Base-by-base conservation (phyloP, 2,113 vertebrate genomes). In the Pterocles gutturalis region DNA sequence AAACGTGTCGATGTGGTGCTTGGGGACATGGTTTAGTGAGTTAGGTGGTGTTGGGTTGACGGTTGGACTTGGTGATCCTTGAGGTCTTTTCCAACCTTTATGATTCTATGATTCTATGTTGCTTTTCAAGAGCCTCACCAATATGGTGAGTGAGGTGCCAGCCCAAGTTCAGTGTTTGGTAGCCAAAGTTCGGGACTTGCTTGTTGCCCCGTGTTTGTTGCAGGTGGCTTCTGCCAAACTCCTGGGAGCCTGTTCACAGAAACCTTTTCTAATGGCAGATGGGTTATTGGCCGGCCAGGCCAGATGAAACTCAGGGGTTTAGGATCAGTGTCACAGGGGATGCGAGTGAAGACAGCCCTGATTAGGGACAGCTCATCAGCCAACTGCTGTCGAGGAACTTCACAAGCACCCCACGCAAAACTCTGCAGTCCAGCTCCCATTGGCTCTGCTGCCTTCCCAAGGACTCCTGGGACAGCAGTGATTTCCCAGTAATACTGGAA, bases 211-310 rank as follows among this genome's bases (percentile, higher is more conserved):
- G 1, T 25, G 31, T 36, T 75, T 84, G 67, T 16, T 61, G 41
- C 22, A 26, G 31, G 22, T 48, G 26, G 29, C 53, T 84, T 65
- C 21, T 33, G 61, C 25, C 43, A 25, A 18, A 19, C 17, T 75
- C 22, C 43, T 38, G 71, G 14, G 9, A 75, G 4, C 29, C 21
- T 17, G 9, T 33, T 11, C n/a, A 18, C 66, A 58, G 31, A 49
- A 57, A 10, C 5, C 7, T 29, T 33, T 10, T 38, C 18, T 9
- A 28, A 6, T 51, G 48, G 18, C 11, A 4, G 0, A 3, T 7
- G 54, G 26, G 65, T 36, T 60, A 3, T 3, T 46, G 43, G 54
- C 33, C 29, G 43, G 24, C 29, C 33, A 62, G 48, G 54, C 25
- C 48, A 43, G 48, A 7, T 10, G 66, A n/a, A 57, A 61, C 38